phyloP scores from a whole-genome alignment of 2,888 invertebrate genomes.

The Cephonodes hylas region DNA sequence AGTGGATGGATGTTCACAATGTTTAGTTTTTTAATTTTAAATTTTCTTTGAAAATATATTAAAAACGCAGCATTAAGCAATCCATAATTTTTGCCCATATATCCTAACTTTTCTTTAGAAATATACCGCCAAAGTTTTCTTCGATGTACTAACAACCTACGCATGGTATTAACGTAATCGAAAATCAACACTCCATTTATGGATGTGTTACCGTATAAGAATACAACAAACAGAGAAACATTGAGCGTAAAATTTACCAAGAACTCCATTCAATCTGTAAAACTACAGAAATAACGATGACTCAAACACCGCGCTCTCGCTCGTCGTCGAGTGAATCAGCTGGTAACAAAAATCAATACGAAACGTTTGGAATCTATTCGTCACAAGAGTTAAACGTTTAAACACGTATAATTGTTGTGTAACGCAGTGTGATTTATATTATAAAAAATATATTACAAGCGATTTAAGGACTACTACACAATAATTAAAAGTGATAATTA shows the following conservation, averaged over 20 bases:
- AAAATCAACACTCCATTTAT: neutral
- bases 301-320: constrained; percentile 44
- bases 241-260: constrained; percentile 23
- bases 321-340: constrained; percentile 61
- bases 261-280: constrained; percentile 31
- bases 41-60: too few relatives aligned
- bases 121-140: too few relatives aligned
- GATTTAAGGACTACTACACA: neutral
- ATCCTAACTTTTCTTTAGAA: too few relatives aligned
- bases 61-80: too few relatives aligned
- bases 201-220: neutral
- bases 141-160: too few relatives aligned
- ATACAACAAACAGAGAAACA: neutral
- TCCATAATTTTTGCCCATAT: too few relatives aligned
- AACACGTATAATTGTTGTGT: neutral
- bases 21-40: too few relatives aligned
- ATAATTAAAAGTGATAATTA: neutral
- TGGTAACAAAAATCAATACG: constrained; percentile 72
- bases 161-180: neutral
- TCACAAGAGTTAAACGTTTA: neutral
- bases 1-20: too few relatives aligned
- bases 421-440: neutral
- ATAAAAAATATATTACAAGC: neutral
- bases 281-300: constrained; percentile 61
- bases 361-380: constrained; percentile 3